Evolutionary conservation across 2,888 invertebrate species (phyloP).

Genomic region (Coecobrya sp.): DNA sequence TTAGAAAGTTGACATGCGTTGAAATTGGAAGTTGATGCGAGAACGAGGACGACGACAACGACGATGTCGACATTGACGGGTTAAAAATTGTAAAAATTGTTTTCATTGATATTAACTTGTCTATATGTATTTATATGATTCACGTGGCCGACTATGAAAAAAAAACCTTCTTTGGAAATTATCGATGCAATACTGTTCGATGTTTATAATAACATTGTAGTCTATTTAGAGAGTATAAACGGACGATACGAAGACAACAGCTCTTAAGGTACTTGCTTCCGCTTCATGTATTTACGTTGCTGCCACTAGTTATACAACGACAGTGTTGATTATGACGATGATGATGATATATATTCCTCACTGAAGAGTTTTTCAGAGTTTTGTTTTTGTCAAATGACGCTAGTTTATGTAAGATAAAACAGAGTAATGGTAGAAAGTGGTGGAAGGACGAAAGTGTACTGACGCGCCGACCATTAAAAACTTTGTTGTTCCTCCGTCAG

Average conservation of each 20-base stretch:
- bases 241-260: conserved; percentile 4
- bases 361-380: not conserved
- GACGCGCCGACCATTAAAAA: not conserved
- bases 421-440: not conserved
- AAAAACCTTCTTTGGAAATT: conserved; percentile 24
- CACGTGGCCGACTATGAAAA: not conserved
- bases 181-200: conserved; percentile 53
- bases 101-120: not conserved
- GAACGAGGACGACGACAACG: not conserved
- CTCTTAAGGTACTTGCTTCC: conserved; percentile 50
- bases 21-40: not conserved
- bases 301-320: not conserved
- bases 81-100: not conserved
- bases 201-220: conserved; percentile 12
- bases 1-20: not conserved
- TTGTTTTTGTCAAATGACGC: not conserved
- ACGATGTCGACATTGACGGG: not conserved
- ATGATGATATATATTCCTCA: not conserved
- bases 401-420: not conserved
- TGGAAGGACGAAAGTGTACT: not conserved
- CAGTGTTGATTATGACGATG: not conserved
- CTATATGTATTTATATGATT: not conserved
- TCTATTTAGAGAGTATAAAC: conserved; percentile 21
- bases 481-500: not conserved
- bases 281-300: conserved; percentile 9